Conservation (phyloP, 2,888 invertebrate genomes). For the Cactoblastis cactorum region DNA sequence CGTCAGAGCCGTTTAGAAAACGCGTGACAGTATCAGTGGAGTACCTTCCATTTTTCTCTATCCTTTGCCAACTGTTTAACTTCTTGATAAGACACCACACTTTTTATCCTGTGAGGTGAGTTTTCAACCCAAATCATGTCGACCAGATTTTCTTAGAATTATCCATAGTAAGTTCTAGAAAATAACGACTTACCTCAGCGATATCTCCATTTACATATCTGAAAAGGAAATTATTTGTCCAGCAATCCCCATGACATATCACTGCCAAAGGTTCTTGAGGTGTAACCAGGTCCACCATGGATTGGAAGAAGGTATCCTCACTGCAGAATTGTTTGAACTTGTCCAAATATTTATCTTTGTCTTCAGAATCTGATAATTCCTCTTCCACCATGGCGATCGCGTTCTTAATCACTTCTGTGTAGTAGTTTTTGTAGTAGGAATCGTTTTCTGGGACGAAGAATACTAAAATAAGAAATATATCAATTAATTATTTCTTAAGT, state of each 20-base stretch:
- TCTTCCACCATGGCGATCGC: conserved; percentile 82
- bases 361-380: conserved; percentile 51
- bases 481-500: background rate
- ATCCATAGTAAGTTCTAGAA: background rate
- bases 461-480: conserved; percentile 42
- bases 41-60: too few relatives aligned
- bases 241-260: conserved; percentile 87
- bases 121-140: too few relatives aligned
- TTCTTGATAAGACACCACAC: too few relatives aligned
- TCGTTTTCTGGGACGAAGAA: conserved; percentile 82
- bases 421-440: conserved; percentile 85
- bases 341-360: conserved; percentile 75
- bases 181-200: conserved; percentile 61
- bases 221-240: conserved; percentile 87
- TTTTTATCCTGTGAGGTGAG: too few relatives aligned
- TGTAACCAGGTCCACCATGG: conserved; percentile 82
- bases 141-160: too few relatives aligned
- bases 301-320: conserved; percentile 82
- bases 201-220: conserved; percentile 76
- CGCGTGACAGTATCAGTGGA: too few relatives aligned
- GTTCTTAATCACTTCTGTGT: conserved; percentile 81
- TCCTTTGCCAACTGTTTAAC: too few relatives aligned
- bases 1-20: too few relatives aligned
- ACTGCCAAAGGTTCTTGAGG: conserved; percentile 82
- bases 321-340: conserved; percentile 81